A percentile compares a stretch with the other conserved stretches of the same genome.
Conservation (phyloP, 2,113 vertebrate genomes). For the Sus scrofa region T2T-Sscrofa CM000824.6:218979501-218980000, state of each 20-base stretch:
- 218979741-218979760: slow-evolving; percentile 54
- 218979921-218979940: background rate
- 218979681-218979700: slow-evolving; percentile 69
- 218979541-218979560: slow-evolving; percentile 39
- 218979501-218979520: background rate
- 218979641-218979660: slow-evolving; percentile 69
- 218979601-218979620: slow-evolving; percentile 65
- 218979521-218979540: background rate
- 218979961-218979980: background rate
- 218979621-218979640: slow-evolving; percentile 53
- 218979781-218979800: slow-evolving; percentile 14
- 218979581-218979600: background rate
- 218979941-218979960: background rate
- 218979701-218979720: slow-evolving; percentile 27
- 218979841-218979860: slow-evolving; percentile 34
- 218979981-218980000: background rate
- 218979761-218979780: slow-evolving; percentile 37
- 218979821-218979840: slow-evolving; percentile 17
- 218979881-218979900: background rate
- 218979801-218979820: background rate
- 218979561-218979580: background rate
- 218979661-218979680: slow-evolving; percentile 63
- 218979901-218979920: background rate
- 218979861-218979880: slow-evolving; percentile 42
- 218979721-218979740: slow-evolving; percentile 49